phyloP scores from a whole-genome alignment of 2,797 vertebrate genomes.

The Melanotaenia maccullochi region DNA sequence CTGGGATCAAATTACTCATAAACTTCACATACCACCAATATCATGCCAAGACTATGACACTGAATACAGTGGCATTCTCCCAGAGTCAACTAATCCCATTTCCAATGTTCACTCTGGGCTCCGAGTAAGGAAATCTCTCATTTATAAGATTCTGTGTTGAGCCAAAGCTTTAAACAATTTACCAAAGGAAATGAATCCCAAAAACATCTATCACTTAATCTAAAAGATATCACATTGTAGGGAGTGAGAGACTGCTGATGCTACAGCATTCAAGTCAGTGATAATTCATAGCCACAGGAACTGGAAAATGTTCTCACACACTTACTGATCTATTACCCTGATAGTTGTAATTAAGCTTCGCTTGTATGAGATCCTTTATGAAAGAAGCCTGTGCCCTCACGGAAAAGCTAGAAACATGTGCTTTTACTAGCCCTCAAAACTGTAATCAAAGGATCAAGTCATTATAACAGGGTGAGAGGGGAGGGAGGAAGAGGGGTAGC shows the following conservation, averaged over 20 bases:
- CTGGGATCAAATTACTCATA: neutral
- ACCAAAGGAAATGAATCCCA: constrained; percentile 26
- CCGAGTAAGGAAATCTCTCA: neutral
- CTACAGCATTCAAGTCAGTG: constrained; percentile 29
- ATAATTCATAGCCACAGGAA: constrained; percentile 33
- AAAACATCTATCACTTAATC: constrained; percentile 28
- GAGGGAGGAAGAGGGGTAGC: constrained; percentile 1
- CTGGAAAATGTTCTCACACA: constrained; percentile 46
- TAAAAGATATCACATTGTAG: neutral
- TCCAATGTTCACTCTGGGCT: constrained; percentile 1
- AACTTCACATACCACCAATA: neutral
- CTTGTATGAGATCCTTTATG: constrained; percentile 35
- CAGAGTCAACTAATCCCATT: neutral
- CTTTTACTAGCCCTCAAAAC: constrained; percentile 30
- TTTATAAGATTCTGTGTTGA: constrained; percentile 15
- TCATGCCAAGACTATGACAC: neutral
- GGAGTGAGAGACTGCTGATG: constrained; percentile 18
- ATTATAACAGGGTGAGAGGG: constrained; percentile 32
- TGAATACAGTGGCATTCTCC: neutral
- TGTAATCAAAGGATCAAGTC: constrained; percentile 64
- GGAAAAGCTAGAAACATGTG: constrained; percentile 39
- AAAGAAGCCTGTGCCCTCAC: constrained; percentile 38
- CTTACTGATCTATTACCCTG: constrained; percentile 28
- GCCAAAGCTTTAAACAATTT: constrained; percentile 7
- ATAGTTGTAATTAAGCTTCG: constrained; percentile 50